Conservation (phyloP, 2,797 vertebrate genomes). For the Pelodytes ibericus region DNA sequence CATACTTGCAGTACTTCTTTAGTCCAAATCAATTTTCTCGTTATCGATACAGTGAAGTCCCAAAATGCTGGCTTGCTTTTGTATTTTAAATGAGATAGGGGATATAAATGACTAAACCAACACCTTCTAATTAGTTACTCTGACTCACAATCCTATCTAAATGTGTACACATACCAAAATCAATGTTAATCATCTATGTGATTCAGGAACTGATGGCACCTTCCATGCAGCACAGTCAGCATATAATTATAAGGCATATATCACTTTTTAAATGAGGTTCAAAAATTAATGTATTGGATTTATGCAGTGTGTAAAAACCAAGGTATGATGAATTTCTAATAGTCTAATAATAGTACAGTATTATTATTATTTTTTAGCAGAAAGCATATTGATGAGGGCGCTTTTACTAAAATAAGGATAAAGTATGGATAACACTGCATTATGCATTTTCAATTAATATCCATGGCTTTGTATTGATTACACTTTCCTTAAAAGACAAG, state of each 20-base stretch:
- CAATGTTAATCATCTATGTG: constrained; percentile 12
- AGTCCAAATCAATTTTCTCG: background rate
- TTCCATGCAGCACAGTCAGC: background rate
- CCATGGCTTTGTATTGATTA: constrained; percentile 19
- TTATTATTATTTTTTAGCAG: background rate
- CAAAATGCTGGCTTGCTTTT: background rate
- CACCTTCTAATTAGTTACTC: constrained; percentile 5
- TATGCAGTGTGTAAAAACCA: constrained; percentile 18
- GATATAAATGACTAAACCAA: constrained; percentile 9
- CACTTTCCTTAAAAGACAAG: constrained; percentile 3
- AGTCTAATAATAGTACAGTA: constrained; percentile 8
- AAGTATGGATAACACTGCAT: background rate
- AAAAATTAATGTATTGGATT: constrained; percentile 5
- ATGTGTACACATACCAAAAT: constrained; percentile 17
- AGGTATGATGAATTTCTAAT: constrained; percentile 20
- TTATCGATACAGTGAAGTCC: background rate
- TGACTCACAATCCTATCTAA: constrained; percentile 1
- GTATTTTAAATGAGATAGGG: background rate
- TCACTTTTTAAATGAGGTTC: constrained; percentile 15
- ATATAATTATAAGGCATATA: constrained; percentile 15
- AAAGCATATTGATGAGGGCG: background rate
- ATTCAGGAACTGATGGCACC: constrained; percentile 3
- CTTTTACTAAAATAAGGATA: constrained; percentile 9
- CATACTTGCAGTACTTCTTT: background rate
- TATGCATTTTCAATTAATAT: constrained; percentile 31